Evolutionary conservation across 2,797 vertebrate genomes (phyloP).

Genomic region (Caiman crocodilus): DNA sequence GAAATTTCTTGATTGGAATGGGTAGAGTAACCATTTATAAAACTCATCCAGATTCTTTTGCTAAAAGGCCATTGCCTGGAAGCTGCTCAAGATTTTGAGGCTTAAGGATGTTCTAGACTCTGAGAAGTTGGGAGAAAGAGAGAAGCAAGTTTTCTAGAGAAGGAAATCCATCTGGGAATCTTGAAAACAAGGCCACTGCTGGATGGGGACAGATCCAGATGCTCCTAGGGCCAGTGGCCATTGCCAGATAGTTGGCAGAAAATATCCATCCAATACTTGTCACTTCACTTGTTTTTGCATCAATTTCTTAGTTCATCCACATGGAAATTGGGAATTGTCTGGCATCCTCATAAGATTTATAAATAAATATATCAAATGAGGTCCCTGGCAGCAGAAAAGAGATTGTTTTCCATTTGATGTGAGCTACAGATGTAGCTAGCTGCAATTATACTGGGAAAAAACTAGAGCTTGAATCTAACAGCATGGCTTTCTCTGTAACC

Average conservation of each 20-base stretch:
- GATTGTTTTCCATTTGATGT: slow-evolving; percentile 1
- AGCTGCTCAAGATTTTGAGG: slow-evolving; percentile 14
- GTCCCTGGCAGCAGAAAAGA: neutral
- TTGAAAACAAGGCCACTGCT: slow-evolving; percentile 13
- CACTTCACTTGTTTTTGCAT: slow-evolving; percentile 19
- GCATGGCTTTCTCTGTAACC: neutral
- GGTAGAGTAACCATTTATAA: neutral
- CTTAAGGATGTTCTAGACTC: neutral
- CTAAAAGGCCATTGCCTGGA: slow-evolving; percentile 33
- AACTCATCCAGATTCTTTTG: slow-evolving; percentile 28
- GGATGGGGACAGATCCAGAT: neutral
- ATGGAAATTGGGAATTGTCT: neutral
- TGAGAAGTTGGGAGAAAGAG: neutral
- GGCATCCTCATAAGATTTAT: neutral
- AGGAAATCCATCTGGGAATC: slow-evolving; percentile 26
- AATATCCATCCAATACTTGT: neutral
- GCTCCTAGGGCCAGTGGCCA: slow-evolving; percentile 5
- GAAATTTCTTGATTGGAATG: slow-evolving; percentile 32
- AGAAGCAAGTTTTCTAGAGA: slow-evolving; percentile 33
- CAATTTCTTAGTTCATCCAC: neutral
- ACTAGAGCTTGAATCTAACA: slow-evolving; percentile 24
- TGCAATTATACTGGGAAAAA: neutral
- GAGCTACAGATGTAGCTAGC: slow-evolving; percentile 16
- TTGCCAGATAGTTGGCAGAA: slow-evolving; percentile 12
- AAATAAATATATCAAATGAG: neutral